Conservation (phyloP, 2,797 vertebrate genomes). For the Gallinago stenura region DNA sequence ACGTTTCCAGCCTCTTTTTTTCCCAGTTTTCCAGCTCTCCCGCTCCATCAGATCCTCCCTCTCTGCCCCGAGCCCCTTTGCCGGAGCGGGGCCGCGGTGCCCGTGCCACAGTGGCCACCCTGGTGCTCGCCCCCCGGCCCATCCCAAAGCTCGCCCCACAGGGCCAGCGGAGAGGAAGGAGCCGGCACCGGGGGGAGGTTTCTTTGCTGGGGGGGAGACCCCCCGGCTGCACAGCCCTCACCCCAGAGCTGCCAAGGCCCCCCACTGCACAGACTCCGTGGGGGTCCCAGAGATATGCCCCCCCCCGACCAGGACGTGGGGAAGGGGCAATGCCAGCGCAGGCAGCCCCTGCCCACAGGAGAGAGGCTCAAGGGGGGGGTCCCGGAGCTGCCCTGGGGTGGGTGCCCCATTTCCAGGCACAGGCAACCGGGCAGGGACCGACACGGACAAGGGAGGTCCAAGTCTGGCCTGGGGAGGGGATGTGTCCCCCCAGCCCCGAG, state of each 20-base stretch:
- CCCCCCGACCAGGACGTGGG: rapidly evolving
- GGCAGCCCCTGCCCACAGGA: background rate
- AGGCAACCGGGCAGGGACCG: rapidly evolving
- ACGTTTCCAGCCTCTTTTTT: background rate
- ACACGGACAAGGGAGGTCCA: rapidly evolving
- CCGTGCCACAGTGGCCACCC: rapidly evolving
- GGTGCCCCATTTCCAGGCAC: background rate
- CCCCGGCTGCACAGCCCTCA: rapidly evolving
- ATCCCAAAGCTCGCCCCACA: rapidly evolving
- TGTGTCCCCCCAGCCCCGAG: too few species aligned
- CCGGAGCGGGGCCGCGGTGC: rapidly evolving
- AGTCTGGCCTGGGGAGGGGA: too few species aligned
- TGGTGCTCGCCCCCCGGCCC: rapidly evolving
- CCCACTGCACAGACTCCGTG: rapidly evolving
- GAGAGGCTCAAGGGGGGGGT: background rate
- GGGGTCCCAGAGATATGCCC: background rate
- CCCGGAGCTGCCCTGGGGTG: rapidly evolving
- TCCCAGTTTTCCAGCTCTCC: background rate
- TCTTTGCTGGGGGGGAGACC: too few species aligned
- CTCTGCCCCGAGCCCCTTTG: rapidly evolving
- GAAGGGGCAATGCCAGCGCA: rapidly evolving
- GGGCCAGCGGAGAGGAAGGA: background rate
- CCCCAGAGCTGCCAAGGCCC: background rate
- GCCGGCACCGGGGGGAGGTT: background rate
- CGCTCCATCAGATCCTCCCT: background rate